These are phyloP conservation scores for Scaeva pyrastri DNA, from an alignment of 2,888 invertebrate genomes.

Conservation along the genomic window DNA sequence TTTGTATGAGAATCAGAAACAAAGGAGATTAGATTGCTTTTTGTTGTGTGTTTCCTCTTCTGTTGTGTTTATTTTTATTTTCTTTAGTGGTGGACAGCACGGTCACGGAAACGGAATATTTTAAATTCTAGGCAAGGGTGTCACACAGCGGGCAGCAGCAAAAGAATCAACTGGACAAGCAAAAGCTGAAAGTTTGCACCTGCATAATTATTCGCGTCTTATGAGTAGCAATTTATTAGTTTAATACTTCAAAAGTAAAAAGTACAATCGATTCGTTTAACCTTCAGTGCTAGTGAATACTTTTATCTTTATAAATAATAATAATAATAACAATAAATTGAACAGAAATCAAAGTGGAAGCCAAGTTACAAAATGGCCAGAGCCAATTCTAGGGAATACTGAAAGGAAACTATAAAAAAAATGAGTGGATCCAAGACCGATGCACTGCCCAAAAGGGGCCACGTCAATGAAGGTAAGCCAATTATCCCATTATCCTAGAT, in stretches of 20 bases:
- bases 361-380: conserved; percentile 42
- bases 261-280: not conserved
- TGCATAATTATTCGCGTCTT: not conserved
- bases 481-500: conserved; percentile 15
- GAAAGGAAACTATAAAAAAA: conserved; percentile 16
- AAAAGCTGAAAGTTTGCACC: conserved; percentile 44
- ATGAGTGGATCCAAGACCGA: conserved; percentile 82
- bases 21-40: conserved; percentile 33
- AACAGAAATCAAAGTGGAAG: not conserved
- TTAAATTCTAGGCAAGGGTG: conserved; percentile 29
- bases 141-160: not conserved
- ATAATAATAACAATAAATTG: not conserved
- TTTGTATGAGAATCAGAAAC: not conserved
- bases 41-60: conserved; percentile 26
- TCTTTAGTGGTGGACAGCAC: conserved; percentile 22
- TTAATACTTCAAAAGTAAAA: not conserved
- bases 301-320: not conserved
- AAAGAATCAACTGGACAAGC: conserved; percentile 22
- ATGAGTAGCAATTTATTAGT: not conserved
- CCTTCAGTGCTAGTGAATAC: not conserved
- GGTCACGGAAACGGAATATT: no score
- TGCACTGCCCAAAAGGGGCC: conserved; percentile 87
- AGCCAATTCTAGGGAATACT: conserved; percentile 23
- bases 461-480: conserved; percentile 87
- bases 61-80: conserved; percentile 25